Base-by-base conservation (phyloP, 2,797 vertebrate genomes). In the Epinephelus awoara region DNA sequence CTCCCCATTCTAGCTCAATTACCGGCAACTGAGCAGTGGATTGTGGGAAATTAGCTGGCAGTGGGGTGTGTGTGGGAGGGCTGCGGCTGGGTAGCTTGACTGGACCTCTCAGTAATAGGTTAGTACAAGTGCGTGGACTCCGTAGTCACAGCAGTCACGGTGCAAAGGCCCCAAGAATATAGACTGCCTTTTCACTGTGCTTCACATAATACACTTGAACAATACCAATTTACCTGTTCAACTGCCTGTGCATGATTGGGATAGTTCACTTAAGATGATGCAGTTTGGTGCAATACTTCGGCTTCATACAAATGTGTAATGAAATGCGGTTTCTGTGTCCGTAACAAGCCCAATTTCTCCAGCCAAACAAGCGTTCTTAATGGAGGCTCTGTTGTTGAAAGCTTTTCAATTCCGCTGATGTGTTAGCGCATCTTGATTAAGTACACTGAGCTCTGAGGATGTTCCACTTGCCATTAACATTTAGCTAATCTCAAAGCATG, bases 1-100 rank as follows among this genome's bases (percentile, higher is more conserved):
- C 42, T 76, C 74, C 77, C 23, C 42, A 14, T 57, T 82, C 69
- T 75, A 82, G 80, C 71, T 90, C 87, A 92, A 90, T 94, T 90
- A 90, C 89, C 10, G 15, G 69, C 73, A 75, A 84, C 80, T 46
- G 85, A 86, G 83, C 77, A 76, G 79, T 34, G 74, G 80, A 88
- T 86, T 90, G 85, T 83, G 89, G 87, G 85, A 90, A 88, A 92
- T 92, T 91, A 92, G 85, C 85, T 88, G 65, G 72, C 57, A 23
- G 54, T 49, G 72, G 27, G 67, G 23, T 29, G 38, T 56, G 18
- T 34, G 46, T 18, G 17, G 54, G 19, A 61, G 61, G 25, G 59
- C 11, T 47, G 62, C 12, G 23, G 63, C 42, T 29, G 57, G 59
- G 76, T 76, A 77, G 67, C 80, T 88, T 82, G 77, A 83, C 83